Evolutionary conservation across 2,888 invertebrate species (phyloP).

Genomic region (Phalera bucephala): DNA sequence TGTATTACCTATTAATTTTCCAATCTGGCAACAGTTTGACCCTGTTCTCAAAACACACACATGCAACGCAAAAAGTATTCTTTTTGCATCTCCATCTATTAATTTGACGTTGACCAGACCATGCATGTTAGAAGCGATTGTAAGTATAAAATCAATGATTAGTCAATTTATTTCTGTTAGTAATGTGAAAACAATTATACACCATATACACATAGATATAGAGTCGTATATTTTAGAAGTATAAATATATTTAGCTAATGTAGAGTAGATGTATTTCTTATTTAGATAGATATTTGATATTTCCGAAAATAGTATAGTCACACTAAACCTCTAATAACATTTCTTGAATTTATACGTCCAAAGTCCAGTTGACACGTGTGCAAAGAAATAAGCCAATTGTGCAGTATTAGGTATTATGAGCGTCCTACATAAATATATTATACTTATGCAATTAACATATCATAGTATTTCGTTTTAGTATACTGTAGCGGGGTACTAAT

Average conservation of each 20-base stretch:
- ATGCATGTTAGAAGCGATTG: slow-evolving; percentile 50
- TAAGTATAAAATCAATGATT: slow-evolving; percentile 25
- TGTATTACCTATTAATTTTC: not conserved
- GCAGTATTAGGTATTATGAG: slow-evolving; percentile 12
- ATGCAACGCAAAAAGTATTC: slow-evolving; percentile 26
- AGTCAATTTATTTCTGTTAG: slow-evolving; percentile 11
- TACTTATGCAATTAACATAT: too few relatives aligned
- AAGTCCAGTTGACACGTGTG: slow-evolving; percentile 28
- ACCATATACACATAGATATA: slow-evolving; percentile 12
- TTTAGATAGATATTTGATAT: slow-evolving; percentile 1
- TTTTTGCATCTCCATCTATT: slow-evolving; percentile 31
- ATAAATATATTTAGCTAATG: not conserved
- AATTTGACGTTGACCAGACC: slow-evolving; percentile 46
- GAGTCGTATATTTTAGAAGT: slow-evolving; percentile 12
- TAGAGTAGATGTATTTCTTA: not conserved
- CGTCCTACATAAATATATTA: too few relatives aligned
- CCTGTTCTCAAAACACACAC: slow-evolving; percentile 23
- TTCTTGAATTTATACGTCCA: slow-evolving; percentile 17
- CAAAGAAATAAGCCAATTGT: slow-evolving; percentile 15
- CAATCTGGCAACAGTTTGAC: slow-evolving; percentile 19
- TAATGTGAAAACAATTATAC: slow-evolving; percentile 10
- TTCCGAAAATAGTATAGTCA: slow-evolving; percentile 12
- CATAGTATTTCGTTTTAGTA: too few relatives aligned
- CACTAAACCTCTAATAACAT: slow-evolving; percentile 17
- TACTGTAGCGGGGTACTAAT: too few relatives aligned